These are phyloP conservation scores for Dysdera silvatica DNA, from an alignment of 1,140 invertebrate genomes.

Conservation along the genomic window DNA sequence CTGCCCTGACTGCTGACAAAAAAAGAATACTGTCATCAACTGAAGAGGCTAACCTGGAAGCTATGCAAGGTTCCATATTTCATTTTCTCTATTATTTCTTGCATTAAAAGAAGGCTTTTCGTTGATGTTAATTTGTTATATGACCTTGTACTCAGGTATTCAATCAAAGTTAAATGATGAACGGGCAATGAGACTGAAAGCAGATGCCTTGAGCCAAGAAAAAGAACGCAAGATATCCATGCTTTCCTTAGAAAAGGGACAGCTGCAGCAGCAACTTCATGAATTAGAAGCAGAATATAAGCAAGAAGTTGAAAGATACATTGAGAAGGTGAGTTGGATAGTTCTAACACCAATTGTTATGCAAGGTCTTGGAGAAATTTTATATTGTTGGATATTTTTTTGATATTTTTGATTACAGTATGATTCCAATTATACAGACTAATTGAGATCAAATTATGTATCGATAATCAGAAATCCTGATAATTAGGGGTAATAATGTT, in stretches of 20 bases:
- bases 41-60: constrained; percentile 81
- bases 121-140: neutral
- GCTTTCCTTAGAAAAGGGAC: constrained; percentile 83
- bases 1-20: constrained; percentile 52
- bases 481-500: too few relatives aligned
- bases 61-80: constrained; percentile 65
- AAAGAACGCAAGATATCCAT: constrained; percentile 89
- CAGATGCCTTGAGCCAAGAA: constrained; percentile 74
- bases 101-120: constrained; percentile 12
- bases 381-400: neutral
- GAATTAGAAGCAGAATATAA: constrained; percentile 81
- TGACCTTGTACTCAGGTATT: constrained; percentile 54
- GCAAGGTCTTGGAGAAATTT: neutral
- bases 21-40: constrained; percentile 58
- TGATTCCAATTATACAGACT: too few relatives aligned
- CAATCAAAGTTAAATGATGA: constrained; percentile 86
- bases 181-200: constrained; percentile 68
- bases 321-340: constrained; percentile 53
- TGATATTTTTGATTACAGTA: too few relatives aligned
- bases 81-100: neutral
- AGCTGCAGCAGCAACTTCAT: constrained; percentile 79
- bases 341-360: neutral
- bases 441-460: too few relatives aligned
- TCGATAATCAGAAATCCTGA: too few relatives aligned
- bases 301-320: constrained; percentile 76